Evolutionary conservation across 1,140 invertebrate genomes (phyloP), one percentile per base, ranked within the genome.

Genomic region (Trinorchestia longiramus): DNA sequence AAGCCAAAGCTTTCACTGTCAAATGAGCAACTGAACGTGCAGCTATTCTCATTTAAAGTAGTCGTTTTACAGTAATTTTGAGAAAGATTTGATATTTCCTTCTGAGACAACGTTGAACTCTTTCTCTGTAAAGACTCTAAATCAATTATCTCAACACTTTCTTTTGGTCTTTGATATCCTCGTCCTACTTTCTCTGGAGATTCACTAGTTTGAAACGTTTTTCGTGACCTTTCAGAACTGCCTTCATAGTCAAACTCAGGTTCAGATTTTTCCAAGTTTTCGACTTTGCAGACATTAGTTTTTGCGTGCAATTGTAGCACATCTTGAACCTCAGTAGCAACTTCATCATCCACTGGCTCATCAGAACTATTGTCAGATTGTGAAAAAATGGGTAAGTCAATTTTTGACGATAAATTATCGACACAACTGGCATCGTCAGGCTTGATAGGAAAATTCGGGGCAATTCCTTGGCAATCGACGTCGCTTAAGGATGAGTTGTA

Each of bases 1-100:
- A 90, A 90, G 43, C 88, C 88, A 90, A 90, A 90, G 41, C 88
- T 90, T 43, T 90, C 88, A 42, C 41, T 15, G 88, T 90, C 41
- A 90, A 42, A 19, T 42, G 88, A 90, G 41, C 43, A 41, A 43
- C 43, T 42, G 41, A 90, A 90, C 28, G 88, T 42, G 41, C n/a
- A 42, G 41, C 88, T 90, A 42, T 43, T 15, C 43, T 90, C n/a
- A 90, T 41, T 90, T 28, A 42, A 41, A 42, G 88, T 11, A 43
- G 88, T 28, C 4, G 28, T 41, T 42, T 43, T 41, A 41, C 4
- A 8, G 43, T 8, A 42, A 36, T 90, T 90, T 43, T 42, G 88
- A 42, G 88, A 42, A 42, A 36, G 36, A 42, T 41, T 43, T 90
- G 88, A 90, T 42, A 43, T 42, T 42, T 3, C 43, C 43, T 90